Conservation (phyloP, 2,888 invertebrate species). For the Atethmia centrago region DNA sequence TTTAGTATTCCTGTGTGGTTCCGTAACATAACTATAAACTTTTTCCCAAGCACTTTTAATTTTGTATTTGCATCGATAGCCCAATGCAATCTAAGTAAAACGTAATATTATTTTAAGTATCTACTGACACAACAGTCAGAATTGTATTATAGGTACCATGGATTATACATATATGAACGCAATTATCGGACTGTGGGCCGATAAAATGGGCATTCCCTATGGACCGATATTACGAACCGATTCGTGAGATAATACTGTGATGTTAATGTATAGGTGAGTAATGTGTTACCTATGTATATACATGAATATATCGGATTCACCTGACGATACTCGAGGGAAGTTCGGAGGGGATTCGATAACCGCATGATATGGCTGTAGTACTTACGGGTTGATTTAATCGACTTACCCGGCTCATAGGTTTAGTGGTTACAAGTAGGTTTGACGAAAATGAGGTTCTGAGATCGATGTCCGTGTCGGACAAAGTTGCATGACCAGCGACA, state of each 20-base stretch:
- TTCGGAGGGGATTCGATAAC: conserved; percentile 4
- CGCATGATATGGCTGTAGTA: conserved; percentile 13
- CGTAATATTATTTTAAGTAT: not conserved
- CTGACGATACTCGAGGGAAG: conserved; percentile 15
- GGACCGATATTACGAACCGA: conserved; percentile 26
- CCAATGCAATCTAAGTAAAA: conserved; percentile 9
- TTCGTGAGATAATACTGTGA: conserved; percentile 39
- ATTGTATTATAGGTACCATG: no score
- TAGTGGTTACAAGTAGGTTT: not conserved
- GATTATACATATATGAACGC: conserved; percentile 17
- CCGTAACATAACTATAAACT: not conserved
- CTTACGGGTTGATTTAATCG: conserved; percentile 13
- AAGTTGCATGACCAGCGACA: no score
- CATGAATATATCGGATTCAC: not conserved
- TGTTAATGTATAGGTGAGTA: conserved; percentile 8
- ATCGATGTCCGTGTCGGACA: not conserved
- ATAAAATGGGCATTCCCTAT: conserved; percentile 25
- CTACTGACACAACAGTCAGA: not conserved
- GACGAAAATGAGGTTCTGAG: not conserved
- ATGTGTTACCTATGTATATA: conserved; percentile 5
- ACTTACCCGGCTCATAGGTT: conserved; percentile 1
- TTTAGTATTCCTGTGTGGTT: not conserved
- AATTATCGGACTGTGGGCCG: conserved; percentile 31
- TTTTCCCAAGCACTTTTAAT: not conserved
- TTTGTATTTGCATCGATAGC: not conserved